Evolutionary conservation across 2,797 vertebrate genomes (phyloP), one percentile per base, ranked within the genome.

Genomic region (Sebastes jordani): DNA sequence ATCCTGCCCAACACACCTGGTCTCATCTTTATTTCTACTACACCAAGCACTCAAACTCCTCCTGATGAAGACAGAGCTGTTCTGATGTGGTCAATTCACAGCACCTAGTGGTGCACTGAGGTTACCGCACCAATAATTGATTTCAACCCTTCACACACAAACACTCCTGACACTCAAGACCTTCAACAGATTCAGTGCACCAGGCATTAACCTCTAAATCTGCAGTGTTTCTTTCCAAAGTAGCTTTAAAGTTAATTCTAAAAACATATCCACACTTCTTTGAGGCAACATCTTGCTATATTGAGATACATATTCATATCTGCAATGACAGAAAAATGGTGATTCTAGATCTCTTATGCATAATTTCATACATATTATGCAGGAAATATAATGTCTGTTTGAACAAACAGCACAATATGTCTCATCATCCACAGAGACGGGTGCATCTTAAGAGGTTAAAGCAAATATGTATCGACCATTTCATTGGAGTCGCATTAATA

Each of bases 41-140:
- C 66, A 42, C 83, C 34, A 59, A 82, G 18, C 63, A 20, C 46
- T 78, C 23, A 13, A 70, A 58, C 61, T 60, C 38, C 46, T 42
- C 30, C 29, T 74, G 27, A 73, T 75, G 20, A 71, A 74, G 70
- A 83, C 68, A 36, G 61, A 80, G 70, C 62, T 22, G 55, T 30
- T 77, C 34, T 60, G 54, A 22, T 79, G 72, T 80, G 72, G 77
- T 82, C 65, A 73, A n/a, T 74, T 82, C 49, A 56, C 84, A 86
- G 89, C 92, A 88, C 85, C 91, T 89, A 79, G 87, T 89, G 94
- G 89, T 22, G 7, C 10, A 80, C 10, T 38, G 7, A 4, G 2
- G 62, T 54, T 74, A 85, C 81, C 85, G 76, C 90, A 86, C 52
- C 59, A n/a, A 38, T 23, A 3, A 74, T 2, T 58, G 38, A 77